Evolutionary conservation across 2,113 vertebrate species (phyloP).

Genomic region (Leiothrix lutea): DNA sequence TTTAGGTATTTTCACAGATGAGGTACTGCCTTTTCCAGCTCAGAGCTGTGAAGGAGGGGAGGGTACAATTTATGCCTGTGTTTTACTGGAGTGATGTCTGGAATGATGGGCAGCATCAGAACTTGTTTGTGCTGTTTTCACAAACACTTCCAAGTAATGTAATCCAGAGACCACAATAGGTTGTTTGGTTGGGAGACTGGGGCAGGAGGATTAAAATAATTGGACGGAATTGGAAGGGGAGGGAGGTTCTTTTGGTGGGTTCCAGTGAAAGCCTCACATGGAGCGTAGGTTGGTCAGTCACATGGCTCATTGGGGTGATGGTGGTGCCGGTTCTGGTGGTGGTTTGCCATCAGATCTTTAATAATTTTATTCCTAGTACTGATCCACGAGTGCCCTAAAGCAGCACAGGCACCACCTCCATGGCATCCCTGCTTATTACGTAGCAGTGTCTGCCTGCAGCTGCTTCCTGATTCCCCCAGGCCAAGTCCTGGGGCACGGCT

Average conservation of each 20-base stretch:
- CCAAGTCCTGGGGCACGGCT: fast-evolving
- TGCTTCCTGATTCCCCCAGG: not conserved
- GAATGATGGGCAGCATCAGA: not conserved
- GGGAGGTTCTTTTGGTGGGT: fast-evolving
- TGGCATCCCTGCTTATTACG: fast-evolving
- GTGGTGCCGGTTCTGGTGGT: not conserved
- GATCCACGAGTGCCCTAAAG: not conserved
- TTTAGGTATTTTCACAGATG: not conserved
- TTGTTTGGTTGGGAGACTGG: not conserved
- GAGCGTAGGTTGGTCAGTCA: fast-evolving
- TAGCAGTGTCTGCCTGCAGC: not conserved
- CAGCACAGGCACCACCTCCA: not conserved
- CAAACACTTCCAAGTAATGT: not conserved
- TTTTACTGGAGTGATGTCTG: not conserved
- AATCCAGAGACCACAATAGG: not conserved
- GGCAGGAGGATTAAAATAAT: not conserved
- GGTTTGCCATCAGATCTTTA: not conserved
- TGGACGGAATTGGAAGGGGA: not conserved
- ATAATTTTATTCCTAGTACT: fast-evolving
- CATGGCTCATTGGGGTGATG: fast-evolving
- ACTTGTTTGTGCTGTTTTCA: not conserved
- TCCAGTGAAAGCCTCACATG: fast-evolving
- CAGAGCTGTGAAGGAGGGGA: not conserved
- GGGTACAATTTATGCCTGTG: fast-evolving
- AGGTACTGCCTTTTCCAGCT: not conserved